Conservation (phyloP, 92 coral and sea anemone species). For the Blastomussa wellsi region DNA sequence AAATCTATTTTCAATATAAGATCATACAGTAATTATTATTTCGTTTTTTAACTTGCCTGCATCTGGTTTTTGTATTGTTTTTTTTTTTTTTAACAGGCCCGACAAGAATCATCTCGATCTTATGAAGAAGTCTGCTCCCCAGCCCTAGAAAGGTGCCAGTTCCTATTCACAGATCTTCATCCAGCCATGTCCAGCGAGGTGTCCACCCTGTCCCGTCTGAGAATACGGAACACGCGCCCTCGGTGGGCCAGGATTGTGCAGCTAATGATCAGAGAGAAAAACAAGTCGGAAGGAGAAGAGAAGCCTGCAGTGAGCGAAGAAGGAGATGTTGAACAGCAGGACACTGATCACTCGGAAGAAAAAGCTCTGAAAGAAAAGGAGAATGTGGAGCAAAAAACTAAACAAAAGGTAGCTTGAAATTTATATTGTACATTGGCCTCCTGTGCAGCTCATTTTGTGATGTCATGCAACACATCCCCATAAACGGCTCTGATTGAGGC, state of each 20-base stretch:
- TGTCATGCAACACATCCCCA: too few relatives aligned
- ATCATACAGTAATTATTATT: too few relatives aligned
- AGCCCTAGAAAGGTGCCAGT: slow-evolving; percentile 89
- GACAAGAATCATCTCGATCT: slow-evolving; percentile 95
- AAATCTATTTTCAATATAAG: too few relatives aligned
- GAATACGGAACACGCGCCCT: slow-evolving; percentile 79
- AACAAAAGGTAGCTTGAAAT: slow-evolving; percentile 42
- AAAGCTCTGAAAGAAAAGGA: slow-evolving; percentile 63
- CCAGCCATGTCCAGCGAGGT: slow-evolving; percentile 96
- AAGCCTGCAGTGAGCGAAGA: slow-evolving; percentile 60
- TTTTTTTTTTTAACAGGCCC: slow-evolving; percentile 60
- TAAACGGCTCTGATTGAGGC: too few relatives aligned
- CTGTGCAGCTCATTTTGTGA: too few relatives aligned
- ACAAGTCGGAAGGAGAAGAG: slow-evolving; percentile 52
- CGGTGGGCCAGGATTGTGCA: slow-evolving; percentile 85
- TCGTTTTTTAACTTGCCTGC: background rate
- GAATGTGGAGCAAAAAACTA: slow-evolving; percentile 51
- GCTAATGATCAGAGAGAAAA: slow-evolving; percentile 78
- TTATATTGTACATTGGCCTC: too few relatives aligned
- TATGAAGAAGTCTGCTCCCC: slow-evolving; percentile 98
- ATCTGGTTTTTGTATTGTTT: background rate
- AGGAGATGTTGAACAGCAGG: slow-evolving; percentile 46
- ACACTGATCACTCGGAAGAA: slow-evolving; percentile 31
- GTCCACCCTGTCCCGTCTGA: slow-evolving; percentile 74
- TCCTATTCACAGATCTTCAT: slow-evolving; percentile 84